Conservation (phyloP, 2,888 invertebrate species). For the Lycocerus yunnanus region DNA sequence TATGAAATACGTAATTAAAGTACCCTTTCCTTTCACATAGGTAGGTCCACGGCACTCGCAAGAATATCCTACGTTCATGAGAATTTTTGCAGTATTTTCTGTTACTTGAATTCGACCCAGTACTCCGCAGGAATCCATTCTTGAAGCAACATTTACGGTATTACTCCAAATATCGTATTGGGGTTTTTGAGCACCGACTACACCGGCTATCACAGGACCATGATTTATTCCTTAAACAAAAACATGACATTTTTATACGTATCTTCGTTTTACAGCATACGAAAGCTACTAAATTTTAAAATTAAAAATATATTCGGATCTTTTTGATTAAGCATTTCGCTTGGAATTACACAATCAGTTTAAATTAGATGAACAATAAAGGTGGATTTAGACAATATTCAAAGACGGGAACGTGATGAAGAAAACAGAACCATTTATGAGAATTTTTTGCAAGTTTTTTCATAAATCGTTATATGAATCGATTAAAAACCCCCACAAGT, state of each 20-base stretch:
- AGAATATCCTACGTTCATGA: constrained; percentile 83
- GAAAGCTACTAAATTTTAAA: too few relatives aligned
- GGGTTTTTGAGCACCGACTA: constrained; percentile 96
- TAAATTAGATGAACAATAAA: too few relatives aligned
- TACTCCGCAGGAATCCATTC: constrained; percentile 96
- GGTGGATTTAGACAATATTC: too few relatives aligned
- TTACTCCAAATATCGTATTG: constrained; percentile 99
- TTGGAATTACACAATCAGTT: too few relatives aligned
- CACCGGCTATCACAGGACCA: constrained; percentile 94
- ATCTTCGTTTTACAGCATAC: background rate
- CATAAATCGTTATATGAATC: too few relatives aligned
- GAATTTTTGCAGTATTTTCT: constrained; percentile 79
- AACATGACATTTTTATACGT: background rate
- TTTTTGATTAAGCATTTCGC: too few relatives aligned
- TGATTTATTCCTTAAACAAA: constrained; percentile 73
- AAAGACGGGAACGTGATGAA: too few relatives aligned
- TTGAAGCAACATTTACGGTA: constrained; percentile 94
- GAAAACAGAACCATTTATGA: too few relatives aligned
- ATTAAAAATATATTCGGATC: too few relatives aligned
- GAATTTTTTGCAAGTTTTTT: too few relatives aligned
- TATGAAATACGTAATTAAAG: constrained; percentile 88
- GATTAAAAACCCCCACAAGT: too few relatives aligned
- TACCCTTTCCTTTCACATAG: constrained; percentile 94
- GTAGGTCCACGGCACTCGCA: constrained; percentile 92
- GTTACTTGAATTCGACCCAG: constrained; percentile 87